Evolutionary conservation across 2,888 invertebrate genomes (phyloP).

Genomic region (Subacronicta megacephala): DNA sequence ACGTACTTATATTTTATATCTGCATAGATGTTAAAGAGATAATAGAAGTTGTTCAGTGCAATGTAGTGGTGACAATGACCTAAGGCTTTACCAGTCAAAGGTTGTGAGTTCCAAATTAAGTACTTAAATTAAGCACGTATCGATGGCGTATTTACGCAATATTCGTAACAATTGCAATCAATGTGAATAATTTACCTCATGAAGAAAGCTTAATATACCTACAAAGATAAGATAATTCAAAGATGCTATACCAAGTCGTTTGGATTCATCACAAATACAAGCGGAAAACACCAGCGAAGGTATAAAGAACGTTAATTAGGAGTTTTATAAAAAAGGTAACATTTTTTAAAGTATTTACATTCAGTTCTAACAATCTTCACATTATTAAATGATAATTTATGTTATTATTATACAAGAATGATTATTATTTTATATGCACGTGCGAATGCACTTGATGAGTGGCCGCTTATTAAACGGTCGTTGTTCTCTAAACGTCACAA

Average conservation of each 20-base stretch:
- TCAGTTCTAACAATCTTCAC: slow-evolving; percentile 2
- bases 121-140: neutral
- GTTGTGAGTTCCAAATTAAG: neutral
- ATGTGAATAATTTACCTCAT: too few relatives aligned
- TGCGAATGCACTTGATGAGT: slow-evolving; percentile 25
- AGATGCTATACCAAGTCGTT: too few relatives aligned
- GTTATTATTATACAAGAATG: slow-evolving; percentile 15
- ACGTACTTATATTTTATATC: neutral
- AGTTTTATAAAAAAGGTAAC: too few relatives aligned
- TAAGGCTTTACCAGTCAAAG: neutral
- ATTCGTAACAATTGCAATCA: neutral
- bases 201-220: too few relatives aligned
- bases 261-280: too few relatives aligned
- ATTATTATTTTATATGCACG: slow-evolving; percentile 17
- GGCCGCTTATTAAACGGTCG: slow-evolving; percentile 33
- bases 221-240: too few relatives aligned
- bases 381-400: slow-evolving; percentile 21
- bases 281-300: too few relatives aligned
- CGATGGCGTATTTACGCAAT: neutral
- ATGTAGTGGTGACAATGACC: neutral
- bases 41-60: neutral
- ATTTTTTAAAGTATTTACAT: too few relatives aligned
- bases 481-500: slow-evolving; percentile 46
- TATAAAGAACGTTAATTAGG: too few relatives aligned
- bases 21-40: neutral